Evolutionary conservation across 2,797 vertebrate species (phyloP).

Genomic region (Anniella stebbinsi): DNA sequence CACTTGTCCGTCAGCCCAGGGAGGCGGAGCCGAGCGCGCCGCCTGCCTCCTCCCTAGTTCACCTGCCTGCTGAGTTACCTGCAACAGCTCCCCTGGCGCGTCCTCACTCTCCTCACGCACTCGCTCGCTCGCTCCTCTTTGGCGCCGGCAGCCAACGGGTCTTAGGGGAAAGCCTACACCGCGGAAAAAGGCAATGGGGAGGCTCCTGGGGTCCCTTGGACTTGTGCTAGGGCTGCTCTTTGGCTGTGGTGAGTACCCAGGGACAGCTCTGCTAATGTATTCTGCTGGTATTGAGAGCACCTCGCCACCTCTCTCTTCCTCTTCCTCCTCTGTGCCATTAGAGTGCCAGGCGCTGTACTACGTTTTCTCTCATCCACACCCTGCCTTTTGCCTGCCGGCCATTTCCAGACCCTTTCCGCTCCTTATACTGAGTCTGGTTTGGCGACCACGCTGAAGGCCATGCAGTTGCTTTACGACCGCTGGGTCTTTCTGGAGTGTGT

Average conservation of each 20-base stretch:
- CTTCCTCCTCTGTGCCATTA: not conserved
- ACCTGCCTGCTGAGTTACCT: not conserved
- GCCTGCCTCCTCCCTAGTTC: not conserved
- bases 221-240: not conserved
- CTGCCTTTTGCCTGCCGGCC: not conserved
- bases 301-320: not conserved
- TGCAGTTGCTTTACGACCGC: too few relatives aligned
- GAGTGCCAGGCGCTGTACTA: not conserved
- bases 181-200: not conserved
- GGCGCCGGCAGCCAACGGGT: not conserved
- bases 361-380: not conserved
- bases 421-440: not conserved
- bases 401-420: not conserved
- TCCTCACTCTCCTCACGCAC: not conserved
- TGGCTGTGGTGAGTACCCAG: constrained; percentile 5
- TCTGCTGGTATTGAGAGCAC: too few relatives aligned
- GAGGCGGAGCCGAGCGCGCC: not conserved
- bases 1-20: not conserved
- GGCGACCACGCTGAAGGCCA: not conserved
- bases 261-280: too few relatives aligned
- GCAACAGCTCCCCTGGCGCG: rapidly evolving
- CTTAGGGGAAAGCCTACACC: not conserved
- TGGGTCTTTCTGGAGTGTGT: not conserved
- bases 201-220: not conserved
- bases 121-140: not conserved